Conservation (phyloP, 2,113 vertebrate genomes). For the Polypterus senegalus region DNA sequence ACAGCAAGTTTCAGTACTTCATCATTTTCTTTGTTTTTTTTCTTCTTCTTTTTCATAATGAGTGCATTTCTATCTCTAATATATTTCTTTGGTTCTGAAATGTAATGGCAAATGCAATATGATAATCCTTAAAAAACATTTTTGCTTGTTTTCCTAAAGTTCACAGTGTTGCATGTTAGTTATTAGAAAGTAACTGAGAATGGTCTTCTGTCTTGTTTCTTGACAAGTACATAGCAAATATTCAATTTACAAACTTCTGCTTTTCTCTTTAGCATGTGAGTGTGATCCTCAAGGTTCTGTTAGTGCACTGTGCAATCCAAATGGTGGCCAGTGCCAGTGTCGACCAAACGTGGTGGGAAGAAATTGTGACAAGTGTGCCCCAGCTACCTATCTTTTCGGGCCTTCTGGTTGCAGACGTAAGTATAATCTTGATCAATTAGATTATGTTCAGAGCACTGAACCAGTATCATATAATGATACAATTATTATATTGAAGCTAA, state of each 20-base stretch:
- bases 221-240: too few relatives aligned
- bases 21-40: too few relatives aligned
- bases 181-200: too few relatives aligned
- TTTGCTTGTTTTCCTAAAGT: too few relatives aligned
- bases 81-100: too few relatives aligned
- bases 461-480: not conserved
- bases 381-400: slow-evolving; percentile 81
- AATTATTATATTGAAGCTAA: not conserved
- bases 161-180: too few relatives aligned
- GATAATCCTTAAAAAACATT: too few relatives aligned
- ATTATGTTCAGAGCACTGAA: not conserved
- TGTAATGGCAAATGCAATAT: too few relatives aligned
- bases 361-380: slow-evolving; percentile 72
- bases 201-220: too few relatives aligned
- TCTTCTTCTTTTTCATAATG: too few relatives aligned
- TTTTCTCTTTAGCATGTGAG: slow-evolving; percentile 59
- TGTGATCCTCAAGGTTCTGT: slow-evolving; percentile 89
- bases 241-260: not conserved
- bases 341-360: slow-evolving; percentile 76
- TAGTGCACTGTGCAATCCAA: slow-evolving; percentile 80
- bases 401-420: slow-evolving; percentile 79
- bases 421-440: slow-evolving; percentile 20
- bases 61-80: too few relatives aligned
- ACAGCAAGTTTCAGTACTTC: too few relatives aligned
- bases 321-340: slow-evolving; percentile 82